These are phyloP conservation scores for Australoheros scitulus DNA, from an alignment of 2,113 vertebrate species.

Conservation along the genomic window DNA sequence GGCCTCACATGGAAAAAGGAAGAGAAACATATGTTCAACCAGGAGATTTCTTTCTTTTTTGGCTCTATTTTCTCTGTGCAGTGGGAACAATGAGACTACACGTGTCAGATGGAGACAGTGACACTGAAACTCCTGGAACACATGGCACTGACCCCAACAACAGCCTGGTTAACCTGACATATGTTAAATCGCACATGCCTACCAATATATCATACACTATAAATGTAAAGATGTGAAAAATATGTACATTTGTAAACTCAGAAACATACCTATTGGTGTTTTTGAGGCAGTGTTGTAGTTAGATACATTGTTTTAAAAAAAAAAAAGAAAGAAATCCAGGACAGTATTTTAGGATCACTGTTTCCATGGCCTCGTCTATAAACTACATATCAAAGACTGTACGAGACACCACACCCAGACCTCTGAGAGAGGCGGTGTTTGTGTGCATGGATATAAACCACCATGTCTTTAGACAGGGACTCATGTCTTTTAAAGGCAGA, in stretches of 20 bases:
- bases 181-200: conserved; percentile 68
- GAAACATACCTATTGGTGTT: conserved; percentile 69
- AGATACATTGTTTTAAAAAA: conserved; percentile 65
- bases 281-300: conserved; percentile 87
- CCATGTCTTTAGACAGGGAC: conserved; percentile 56
- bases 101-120: conserved; percentile 42
- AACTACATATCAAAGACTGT: conserved; percentile 77
- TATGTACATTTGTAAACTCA: conserved; percentile 85
- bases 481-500: conserved; percentile 55
- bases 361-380: conserved; percentile 67
- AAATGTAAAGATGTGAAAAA: conserved; percentile 88
- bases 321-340: conserved; percentile 32
- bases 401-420: conserved; percentile 51
- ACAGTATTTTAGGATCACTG: conserved; percentile 65
- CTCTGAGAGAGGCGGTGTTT: conserved; percentile 29
- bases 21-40: conserved; percentile 33
- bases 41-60: conserved; percentile 45
- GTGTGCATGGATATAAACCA: conserved; percentile 65
- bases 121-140: conserved; percentile 49
- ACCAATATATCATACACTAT: conserved; percentile 77
- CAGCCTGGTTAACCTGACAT: conserved; percentile 80
- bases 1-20: conserved; percentile 38
- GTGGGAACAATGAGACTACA: conserved; percentile 28
- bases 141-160: conserved; percentile 82
- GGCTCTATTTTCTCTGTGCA: conserved; percentile 56